A percentile compares a stretch with the other conserved stretches of the same genome.
Evolutionary conservation across 2,797 vertebrate genomes (phyloP).

Genomic region (Chelmon rostratus): DNA sequence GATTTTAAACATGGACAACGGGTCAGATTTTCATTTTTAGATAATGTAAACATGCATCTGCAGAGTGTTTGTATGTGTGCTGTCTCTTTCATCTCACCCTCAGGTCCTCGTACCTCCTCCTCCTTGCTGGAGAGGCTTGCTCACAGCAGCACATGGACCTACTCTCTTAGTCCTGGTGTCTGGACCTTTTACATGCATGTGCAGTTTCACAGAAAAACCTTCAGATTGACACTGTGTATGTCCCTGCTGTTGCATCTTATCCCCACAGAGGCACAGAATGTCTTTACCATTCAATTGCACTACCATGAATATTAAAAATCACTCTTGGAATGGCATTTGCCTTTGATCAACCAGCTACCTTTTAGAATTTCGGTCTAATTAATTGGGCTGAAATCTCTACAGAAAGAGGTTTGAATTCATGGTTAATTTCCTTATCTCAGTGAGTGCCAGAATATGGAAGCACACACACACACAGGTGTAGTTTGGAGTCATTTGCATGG

Average conservation of each 20-base stretch:
- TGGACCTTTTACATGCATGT: not conserved
- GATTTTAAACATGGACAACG: not conserved
- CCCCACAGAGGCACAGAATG: not conserved
- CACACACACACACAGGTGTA: not conserved
- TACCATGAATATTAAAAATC: not conserved
- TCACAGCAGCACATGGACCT: not conserved
- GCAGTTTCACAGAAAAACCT: not conserved
- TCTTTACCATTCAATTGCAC: not conserved
- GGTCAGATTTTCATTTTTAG: not conserved
- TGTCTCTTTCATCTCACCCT: constrained; percentile 19
- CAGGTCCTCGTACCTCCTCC: not conserved
- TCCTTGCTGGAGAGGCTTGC: not conserved
- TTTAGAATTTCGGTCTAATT: not conserved
- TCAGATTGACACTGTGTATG: not conserved
- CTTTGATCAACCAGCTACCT: not conserved
- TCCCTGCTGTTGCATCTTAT: not conserved
- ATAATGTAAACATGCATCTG: constrained; percentile 18
- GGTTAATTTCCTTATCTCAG: not conserved
- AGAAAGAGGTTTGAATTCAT: not conserved
- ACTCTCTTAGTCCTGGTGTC: not conserved
- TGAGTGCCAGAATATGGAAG: not conserved
- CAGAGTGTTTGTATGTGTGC: not conserved
- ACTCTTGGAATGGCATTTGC: not conserved
- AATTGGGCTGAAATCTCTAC: not conserved
- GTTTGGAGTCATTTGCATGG: not conserved